phyloP scores from a whole-genome alignment of 2,113 vertebrate species.

The Danio rerio region GRCz12tu NC_133191.1:9715501-9716000 shows the following conservation, averaged over 20 bases:
- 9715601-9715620: no score
- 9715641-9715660: no score
- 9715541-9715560: no score
- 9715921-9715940: no score
- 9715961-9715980: neutral
- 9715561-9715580: no score
- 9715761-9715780: neutral
- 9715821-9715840: neutral
- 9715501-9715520: no score
- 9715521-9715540: no score
- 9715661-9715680: no score
- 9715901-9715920: neutral
- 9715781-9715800: neutral
- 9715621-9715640: no score
- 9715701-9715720: neutral
- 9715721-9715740: neutral
- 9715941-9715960: neutral
- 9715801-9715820: neutral
- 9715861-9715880: neutral
- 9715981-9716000: neutral
- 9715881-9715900: neutral
- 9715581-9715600: no score
- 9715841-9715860: neutral
- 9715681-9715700: neutral
- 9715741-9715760: constrained; percentile 25